Percentiles rank a stretch among this genome's conserved stretches.
Conservation (phyloP, 2,113 vertebrate genomes). For the Amblyornis subalaris region DNA sequence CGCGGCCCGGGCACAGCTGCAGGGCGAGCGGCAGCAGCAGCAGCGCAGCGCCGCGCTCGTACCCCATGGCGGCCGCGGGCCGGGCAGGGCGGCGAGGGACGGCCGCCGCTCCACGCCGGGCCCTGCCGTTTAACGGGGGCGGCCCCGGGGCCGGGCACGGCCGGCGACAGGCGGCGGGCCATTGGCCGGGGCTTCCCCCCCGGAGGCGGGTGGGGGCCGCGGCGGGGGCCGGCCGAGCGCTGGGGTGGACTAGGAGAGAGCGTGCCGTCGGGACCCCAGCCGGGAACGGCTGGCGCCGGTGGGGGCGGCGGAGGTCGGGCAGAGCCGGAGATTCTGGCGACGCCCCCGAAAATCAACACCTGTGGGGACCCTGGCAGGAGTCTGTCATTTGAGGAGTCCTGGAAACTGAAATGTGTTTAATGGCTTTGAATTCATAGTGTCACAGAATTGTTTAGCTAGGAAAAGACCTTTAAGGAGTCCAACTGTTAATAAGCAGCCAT, state of each 20-base stretch:
- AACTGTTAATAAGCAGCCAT: not conserved
- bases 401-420: not conserved
- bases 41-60: not conserved
- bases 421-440: not conserved
- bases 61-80: not conserved
- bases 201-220: not conserved
- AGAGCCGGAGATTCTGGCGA: too few species aligned
- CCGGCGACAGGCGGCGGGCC: not conserved
- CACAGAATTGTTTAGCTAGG: not conserved
- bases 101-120: not conserved
- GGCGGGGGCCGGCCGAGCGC: not conserved
- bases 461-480: not conserved
- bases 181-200: not conserved
- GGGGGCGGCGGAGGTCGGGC: rapidly evolving
- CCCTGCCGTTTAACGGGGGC: not conserved
- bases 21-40: slow-evolving; percentile 73
- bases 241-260: rapidly evolving
- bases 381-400: not conserved
- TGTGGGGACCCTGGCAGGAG: not conserved
- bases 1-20: slow-evolving; percentile 66
- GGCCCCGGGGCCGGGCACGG: not conserved
- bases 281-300: rapidly evolving
- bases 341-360: too few species aligned
- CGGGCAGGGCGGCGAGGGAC: not conserved
- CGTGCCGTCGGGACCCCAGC: rapidly evolving